phyloP scores from a whole-genome alignment of 2,797 vertebrate species.

The Pantherophis vulpinus region DNA sequence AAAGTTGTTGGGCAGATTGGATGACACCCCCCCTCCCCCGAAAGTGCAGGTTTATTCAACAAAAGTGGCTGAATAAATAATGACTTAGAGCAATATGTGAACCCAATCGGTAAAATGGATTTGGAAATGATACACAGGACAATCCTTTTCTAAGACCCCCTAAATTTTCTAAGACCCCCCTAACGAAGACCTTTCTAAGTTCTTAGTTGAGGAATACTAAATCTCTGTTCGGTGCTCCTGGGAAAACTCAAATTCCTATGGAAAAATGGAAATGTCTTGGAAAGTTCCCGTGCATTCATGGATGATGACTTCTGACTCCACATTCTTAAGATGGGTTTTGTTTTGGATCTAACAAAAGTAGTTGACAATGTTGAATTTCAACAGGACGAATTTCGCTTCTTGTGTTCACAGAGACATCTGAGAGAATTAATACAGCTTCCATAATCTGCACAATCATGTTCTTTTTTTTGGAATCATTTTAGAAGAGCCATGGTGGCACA shows the following conservation, averaged over 20 bases:
- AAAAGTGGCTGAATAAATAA: neutral
- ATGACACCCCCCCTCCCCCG: neutral
- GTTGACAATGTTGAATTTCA: neutral
- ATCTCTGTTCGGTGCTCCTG: neutral
- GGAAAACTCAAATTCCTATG: neutral
- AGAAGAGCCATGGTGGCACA: too few species aligned
- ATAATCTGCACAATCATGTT: conserved; percentile 32
- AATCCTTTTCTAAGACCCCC: neutral
- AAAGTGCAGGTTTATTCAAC: neutral
- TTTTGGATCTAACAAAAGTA: neutral
- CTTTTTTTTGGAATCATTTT: conserved; percentile 13
- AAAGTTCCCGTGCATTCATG: neutral
- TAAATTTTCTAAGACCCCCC: neutral
- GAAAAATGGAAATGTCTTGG: neutral
- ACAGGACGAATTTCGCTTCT: conserved; percentile 1
- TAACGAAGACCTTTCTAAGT: too few species aligned
- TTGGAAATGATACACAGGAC: neutral
- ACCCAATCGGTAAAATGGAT: neutral
- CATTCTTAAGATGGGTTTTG: neutral
- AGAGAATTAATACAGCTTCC: neutral
- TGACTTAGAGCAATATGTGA: neutral
- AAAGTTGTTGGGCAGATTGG: neutral
- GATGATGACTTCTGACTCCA: neutral
- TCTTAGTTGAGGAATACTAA: neutral
- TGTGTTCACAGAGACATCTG: neutral